Conservation (phyloP, 2,888 invertebrate genomes). For the Colostygia pectinataria region DNA sequence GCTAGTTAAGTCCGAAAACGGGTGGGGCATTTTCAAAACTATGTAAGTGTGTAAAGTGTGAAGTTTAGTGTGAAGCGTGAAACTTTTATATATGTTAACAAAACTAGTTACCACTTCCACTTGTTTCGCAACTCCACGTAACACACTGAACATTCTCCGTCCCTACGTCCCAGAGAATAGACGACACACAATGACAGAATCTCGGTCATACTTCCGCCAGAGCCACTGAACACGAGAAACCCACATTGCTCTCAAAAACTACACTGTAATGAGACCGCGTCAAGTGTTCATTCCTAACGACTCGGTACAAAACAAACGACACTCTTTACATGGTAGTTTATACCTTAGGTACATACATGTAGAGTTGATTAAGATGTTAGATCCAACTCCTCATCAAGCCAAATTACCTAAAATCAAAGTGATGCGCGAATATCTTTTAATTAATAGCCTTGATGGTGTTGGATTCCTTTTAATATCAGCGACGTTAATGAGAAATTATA, state of each 20-base stretch:
- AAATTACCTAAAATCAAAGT: slow-evolving; percentile 43
- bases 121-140: slow-evolving; percentile 3
- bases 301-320: slow-evolving; percentile 41
- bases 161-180: slow-evolving; percentile 30
- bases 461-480: slow-evolving; percentile 31
- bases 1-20: no score
- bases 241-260: slow-evolving; percentile 46
- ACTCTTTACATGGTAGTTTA: slow-evolving; percentile 28
- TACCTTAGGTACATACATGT: slow-evolving; percentile 23
- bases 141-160: slow-evolving; percentile 14
- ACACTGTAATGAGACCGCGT: slow-evolving; percentile 51
- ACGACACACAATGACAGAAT: slow-evolving; percentile 42
- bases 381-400: slow-evolving; percentile 19
- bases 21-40: no score
- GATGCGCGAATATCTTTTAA: slow-evolving; percentile 37
- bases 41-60: no score
- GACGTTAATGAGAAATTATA: slow-evolving; percentile 30
- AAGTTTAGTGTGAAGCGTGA: no score
- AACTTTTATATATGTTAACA: no score
- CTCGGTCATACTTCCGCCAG: slow-evolving; percentile 40
- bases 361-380: slow-evolving; percentile 4
- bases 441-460: slow-evolving; percentile 36
- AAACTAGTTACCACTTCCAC: slow-evolving; percentile 9
- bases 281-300: slow-evolving; percentile 47
- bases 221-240: slow-evolving; percentile 37